Evolutionary conservation across 2,797 vertebrate species (phyloP), one percentile per base, ranked within the genome.

Genomic region (Salmo trutta): DNA sequence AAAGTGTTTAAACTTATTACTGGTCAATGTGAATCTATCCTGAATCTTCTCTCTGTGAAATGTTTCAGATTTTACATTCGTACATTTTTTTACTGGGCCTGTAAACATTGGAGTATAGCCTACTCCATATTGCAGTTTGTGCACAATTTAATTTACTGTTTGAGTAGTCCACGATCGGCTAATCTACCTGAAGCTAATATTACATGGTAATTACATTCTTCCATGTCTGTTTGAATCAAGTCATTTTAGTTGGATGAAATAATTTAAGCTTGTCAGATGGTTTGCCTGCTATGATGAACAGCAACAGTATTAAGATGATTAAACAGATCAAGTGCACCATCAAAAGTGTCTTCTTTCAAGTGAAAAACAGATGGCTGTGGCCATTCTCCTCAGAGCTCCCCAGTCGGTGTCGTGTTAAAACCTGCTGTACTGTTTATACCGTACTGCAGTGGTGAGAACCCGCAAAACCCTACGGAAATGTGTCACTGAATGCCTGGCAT

Each of bases 401-500:
- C 3, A 64, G 3, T 19, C 10, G 2, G 14, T 68, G 69, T 82
- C 7, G 52, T 73, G 77, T 79, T 82, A 67, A 82, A 86, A 84
- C 75, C 71, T 83, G 69, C 76, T 74, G 76, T 78, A 29, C 27
- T 82, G 83, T 81, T 87, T 80, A 69, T 85, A 67, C 82, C 71
- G 52, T 53, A 14, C n/a, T 68, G 68, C 56, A 71, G 77, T 16
- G 62, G 47, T 74, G 81, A 83, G 79, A 85, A 81, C 36, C 78
- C 74, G 27, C 78, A 71, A 74, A 81, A 81, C 27, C 78, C 78
- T 77, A 66, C 77, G 75, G 83, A 85, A 87, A 88, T 79, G 75
- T 83, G 74, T 77, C 81, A 75, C 84, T 19, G 79, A 86, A 83
- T 84, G 83, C 90, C 90, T 84, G 72, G 68, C 82, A 89, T 92